Evolutionary conservation across 2,888 invertebrate species (phyloP), one percentile per base, ranked within the genome.

Genomic region (Caenorhabditis sp.): DNA sequence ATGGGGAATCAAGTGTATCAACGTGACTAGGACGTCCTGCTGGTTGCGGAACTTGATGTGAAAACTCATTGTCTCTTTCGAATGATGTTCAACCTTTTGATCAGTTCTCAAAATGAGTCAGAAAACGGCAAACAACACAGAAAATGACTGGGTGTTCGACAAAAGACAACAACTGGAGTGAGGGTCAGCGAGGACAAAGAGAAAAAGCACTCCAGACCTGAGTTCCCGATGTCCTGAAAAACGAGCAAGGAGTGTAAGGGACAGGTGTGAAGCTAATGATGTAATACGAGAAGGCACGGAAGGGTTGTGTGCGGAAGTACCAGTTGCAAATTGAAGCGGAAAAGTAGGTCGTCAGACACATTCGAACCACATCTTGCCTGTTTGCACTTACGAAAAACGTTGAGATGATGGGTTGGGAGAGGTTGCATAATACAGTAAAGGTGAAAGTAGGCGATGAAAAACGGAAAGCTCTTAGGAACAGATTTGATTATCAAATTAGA

Each of bases 291-390:
- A 76, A 76, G 67, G 76, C 51, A 51, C 67, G 47, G 47, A 24
- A 20, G 60, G 26, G 44, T 37, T 26, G 74, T 40, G 60, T 67
- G 76, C 67, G 76, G 76, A 76, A 67, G 76, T 67, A 76, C 76
- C 55, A 76, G 76, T 76, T 76, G 76, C 76, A 76, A 76, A 76
- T 67, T 67, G 67, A 76, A 76, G 67, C 76, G 76, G 67, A 76
- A 67, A 76, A 76, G 76, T 76, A 76, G 76, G 76, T 76, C 76
- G 76, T 76, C 61, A 37, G 67, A 67, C 76, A 53, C 61, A 56
- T 76, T 37, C 44, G 60, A 58, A 64, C 72, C 35, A 64, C 72
- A 47, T 72, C 56, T 62, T 44, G 40, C 76, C 61, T 67, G 51
- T 76, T 76, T 76, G 76, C 67, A 76, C 76, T 67, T 51, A 74